phyloP scores from a whole-genome alignment of 1,140 invertebrate species.

The Chrysoperla carnea region DNA sequence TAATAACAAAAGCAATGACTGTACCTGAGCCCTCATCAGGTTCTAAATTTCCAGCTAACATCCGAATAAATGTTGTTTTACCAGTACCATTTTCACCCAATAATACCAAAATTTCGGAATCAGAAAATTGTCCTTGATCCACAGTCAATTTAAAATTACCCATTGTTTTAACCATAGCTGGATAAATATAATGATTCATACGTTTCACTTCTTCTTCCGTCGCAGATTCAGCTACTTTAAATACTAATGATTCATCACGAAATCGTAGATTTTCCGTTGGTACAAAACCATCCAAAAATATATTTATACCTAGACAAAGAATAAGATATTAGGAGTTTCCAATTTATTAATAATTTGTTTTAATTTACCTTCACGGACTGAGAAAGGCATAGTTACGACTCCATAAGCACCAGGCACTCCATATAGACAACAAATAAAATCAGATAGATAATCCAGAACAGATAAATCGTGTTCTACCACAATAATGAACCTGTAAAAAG shows the following conservation, averaged over 20 bases:
- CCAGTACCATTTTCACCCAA: conserved; percentile 99
- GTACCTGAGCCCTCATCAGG: conserved; percentile 73
- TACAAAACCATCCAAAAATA: conserved; percentile 98
- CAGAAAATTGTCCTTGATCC: conserved; percentile 87
- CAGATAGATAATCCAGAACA: conserved; percentile 95
- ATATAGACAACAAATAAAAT: conserved; percentile 98
- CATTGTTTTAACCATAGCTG: conserved; percentile 68
- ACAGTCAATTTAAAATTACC: conserved; percentile 72
- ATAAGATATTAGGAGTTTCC: neutral
- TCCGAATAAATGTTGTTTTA: conserved; percentile 97
- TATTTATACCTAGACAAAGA: conserved; percentile 71
- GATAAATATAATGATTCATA: conserved; percentile 93
- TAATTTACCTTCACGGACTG: conserved; percentile 78
- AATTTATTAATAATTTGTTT: conserved; percentile 2
- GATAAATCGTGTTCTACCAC: conserved; percentile 99
- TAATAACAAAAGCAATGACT: neutral
- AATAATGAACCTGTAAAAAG: conserved; percentile 72
- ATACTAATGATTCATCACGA: conserved; percentile 87
- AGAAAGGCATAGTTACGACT: conserved; percentile 99
- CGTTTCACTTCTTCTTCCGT: conserved; percentile 94
- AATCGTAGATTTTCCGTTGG: conserved; percentile 99
- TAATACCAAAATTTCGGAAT: conserved; percentile 97
- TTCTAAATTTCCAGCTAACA: conserved; percentile 89
- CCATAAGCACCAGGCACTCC: conserved; percentile 97
- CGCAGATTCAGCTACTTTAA: conserved; percentile 96